Evolutionary conservation across 2,888 invertebrate species (phyloP).

Genomic region (Malachius bipustulatus): DNA sequence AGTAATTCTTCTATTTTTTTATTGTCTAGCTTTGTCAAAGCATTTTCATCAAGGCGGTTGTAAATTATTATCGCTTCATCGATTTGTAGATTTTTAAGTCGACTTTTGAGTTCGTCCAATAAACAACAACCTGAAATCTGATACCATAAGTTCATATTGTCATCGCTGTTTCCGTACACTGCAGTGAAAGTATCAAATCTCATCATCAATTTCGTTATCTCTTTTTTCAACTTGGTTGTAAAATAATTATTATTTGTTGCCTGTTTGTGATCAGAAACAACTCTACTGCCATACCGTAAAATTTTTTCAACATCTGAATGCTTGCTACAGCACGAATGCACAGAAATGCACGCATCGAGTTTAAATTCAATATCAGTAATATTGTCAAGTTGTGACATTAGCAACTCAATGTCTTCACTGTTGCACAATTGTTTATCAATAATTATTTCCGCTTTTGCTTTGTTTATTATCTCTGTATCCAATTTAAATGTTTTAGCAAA

Average conservation of each 20-base stretch:
- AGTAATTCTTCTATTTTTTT: constrained; percentile 22
- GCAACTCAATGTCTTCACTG: constrained; percentile 29
- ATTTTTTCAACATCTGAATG: constrained; percentile 22
- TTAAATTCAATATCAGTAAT: constrained; percentile 37
- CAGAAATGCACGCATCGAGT: constrained; percentile 34
- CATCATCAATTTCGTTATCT: constrained; percentile 20
- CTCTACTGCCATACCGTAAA: constrained; percentile 23
- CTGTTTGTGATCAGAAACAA: constrained; percentile 5
- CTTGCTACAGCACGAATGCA: constrained; percentile 15
- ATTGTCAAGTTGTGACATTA: constrained; percentile 34
- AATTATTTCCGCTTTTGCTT: constrained; percentile 36
- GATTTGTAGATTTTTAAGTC: constrained; percentile 34
- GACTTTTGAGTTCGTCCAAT: constrained; percentile 32
- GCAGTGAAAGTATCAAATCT: constrained; percentile 36
- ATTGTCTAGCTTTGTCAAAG: constrained; percentile 19
- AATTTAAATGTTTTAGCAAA: constrained; percentile 38
- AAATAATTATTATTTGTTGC: background rate
- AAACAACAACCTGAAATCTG: constrained; percentile 35
- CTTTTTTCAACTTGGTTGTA: constrained; percentile 11
- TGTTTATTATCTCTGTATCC: constrained; percentile 33
- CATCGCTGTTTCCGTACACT: constrained; percentile 18
- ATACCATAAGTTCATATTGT: constrained; percentile 34
- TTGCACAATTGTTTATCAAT: constrained; percentile 25
- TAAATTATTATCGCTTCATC: constrained; percentile 29
- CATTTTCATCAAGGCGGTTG: constrained; percentile 21